These are phyloP conservation scores for Tyrophagus putrescentiae DNA, from an alignment of 1,140 invertebrate genomes.

Conservation along the genomic window DNA sequence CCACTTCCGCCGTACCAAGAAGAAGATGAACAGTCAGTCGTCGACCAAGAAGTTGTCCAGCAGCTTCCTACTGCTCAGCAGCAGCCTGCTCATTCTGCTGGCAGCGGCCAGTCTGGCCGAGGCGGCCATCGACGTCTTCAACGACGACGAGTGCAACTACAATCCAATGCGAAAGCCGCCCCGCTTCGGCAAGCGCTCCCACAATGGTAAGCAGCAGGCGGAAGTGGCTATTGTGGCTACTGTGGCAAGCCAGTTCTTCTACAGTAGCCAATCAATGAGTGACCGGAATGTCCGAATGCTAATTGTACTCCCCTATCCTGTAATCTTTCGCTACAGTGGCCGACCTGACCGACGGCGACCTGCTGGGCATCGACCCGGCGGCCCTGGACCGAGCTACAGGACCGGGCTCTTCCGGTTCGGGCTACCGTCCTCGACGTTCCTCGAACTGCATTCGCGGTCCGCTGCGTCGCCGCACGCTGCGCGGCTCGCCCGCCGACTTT, in stretches of 20 bases:
- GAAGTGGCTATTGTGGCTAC: no score
- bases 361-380: neutral
- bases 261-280: neutral
- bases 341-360: neutral
- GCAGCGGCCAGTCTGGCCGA: neutral
- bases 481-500: neutral
- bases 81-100: neutral
- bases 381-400: neutral
- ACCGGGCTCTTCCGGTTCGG: neutral
- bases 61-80: no score
- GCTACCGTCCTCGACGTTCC: neutral
- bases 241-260: no score
- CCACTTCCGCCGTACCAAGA: no score
- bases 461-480: neutral
- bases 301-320: no score
- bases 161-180: slow-evolving; percentile 10
- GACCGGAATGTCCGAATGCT: no score
- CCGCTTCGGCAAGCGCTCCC: slow-evolving; percentile 16
- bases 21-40: no score
- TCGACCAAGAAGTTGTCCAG: no score
- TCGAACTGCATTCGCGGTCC: neutral
- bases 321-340: no score
- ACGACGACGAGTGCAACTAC: slow-evolving; percentile 9
- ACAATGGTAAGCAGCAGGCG: neutral
- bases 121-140: neutral